A percentile compares a stretch with the other conserved stretches of the same genome.
Conservation (phyloP, 2,888 invertebrate species). For the Ectobius pallidus region DNA sequence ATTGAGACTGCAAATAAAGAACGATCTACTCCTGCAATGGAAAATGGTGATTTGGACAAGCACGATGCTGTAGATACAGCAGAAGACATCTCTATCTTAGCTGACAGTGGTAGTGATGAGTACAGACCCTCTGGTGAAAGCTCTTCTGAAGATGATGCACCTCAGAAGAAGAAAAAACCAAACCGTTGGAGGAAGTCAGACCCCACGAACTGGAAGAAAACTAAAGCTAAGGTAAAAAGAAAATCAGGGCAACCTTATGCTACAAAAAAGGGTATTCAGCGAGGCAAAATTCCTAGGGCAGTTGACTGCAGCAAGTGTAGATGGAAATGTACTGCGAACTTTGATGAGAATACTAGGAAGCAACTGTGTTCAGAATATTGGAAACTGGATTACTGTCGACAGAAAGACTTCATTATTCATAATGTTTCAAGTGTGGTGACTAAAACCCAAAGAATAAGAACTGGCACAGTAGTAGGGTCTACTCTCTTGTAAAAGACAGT, state of each 20-base stretch:
- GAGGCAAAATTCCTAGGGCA: neutral
- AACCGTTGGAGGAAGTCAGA: neutral
- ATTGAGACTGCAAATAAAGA: neutral
- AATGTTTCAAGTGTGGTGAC: neutral
- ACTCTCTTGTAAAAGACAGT: neutral
- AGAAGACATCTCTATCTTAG: neutral
- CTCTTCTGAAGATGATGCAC: neutral
- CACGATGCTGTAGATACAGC: neutral
- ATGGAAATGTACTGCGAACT: neutral
- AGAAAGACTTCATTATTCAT: neutral
- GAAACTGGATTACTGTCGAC: neutral
- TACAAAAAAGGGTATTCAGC: constrained; percentile 4
- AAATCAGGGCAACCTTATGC: neutral
- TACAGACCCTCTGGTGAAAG: neutral
- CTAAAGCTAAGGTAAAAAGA: neutral
- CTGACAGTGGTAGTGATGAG: neutral
- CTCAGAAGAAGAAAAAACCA: neutral
- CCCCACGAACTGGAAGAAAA: neutral
- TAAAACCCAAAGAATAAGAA: neutral
- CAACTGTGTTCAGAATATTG: neutral
- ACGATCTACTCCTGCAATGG: neutral
- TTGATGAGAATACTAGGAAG: neutral
- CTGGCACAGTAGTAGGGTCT: neutral
- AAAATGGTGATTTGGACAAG: neutral
- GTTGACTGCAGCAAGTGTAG: constrained; percentile 15